These are phyloP conservation scores for Hypolimnas misippus DNA, from an alignment of 2,888 invertebrate species.

Conservation along the genomic window DNA sequence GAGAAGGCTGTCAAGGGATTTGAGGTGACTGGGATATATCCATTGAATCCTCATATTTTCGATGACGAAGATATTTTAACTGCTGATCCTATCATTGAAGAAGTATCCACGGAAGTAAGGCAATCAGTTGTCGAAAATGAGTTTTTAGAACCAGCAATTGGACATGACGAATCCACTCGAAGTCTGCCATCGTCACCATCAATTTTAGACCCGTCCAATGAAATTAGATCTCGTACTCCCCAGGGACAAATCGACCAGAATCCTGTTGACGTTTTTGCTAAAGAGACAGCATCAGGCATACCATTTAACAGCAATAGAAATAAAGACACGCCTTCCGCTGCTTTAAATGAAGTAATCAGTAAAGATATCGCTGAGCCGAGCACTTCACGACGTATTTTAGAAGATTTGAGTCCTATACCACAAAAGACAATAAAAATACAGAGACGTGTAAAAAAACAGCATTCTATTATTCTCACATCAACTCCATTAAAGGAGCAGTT, in stretches of 20 bases:
- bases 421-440: conserved; percentile 29
- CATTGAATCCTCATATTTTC: conserved; percentile 47
- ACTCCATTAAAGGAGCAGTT: conserved; percentile 23
- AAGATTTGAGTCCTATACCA: conserved; percentile 24
- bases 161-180: too few species aligned
- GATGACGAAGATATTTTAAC: conserved; percentile 32
- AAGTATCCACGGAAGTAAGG: too few species aligned
- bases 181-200: too few species aligned
- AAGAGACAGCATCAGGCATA: too few species aligned
- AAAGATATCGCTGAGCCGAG: neutral
- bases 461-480: neutral
- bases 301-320: neutral
- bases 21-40: conserved; percentile 45
- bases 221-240: too few species aligned
- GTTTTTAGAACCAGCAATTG: too few species aligned
- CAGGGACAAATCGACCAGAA: too few species aligned
- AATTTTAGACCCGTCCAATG: too few species aligned
- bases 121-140: too few species aligned
- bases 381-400: conserved; percentile 8
- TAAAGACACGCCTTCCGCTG: too few species aligned
- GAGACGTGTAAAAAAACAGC: conserved; percentile 15
- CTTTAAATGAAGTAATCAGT: too few species aligned
- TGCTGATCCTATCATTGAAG: neutral
- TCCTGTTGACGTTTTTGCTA: too few species aligned
- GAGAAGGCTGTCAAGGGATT: conserved; percentile 46